Percentiles rank a stretch among this genome's conserved stretches.
Conservation (phyloP, 2,888 invertebrate species). For the Anarsia innoxiella region DNA sequence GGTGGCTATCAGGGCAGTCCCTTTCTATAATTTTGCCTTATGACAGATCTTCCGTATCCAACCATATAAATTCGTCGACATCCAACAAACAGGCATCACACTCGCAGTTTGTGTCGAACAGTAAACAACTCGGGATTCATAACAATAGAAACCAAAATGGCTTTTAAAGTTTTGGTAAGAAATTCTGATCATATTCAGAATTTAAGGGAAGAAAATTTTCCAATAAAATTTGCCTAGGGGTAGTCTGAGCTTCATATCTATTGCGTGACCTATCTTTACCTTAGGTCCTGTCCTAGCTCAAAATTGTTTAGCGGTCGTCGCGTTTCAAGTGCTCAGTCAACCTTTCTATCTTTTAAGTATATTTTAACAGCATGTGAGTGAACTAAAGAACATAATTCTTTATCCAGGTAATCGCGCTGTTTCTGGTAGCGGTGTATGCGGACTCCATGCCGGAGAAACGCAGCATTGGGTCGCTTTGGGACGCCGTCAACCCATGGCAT, state of each 20-base stretch:
- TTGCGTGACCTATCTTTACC: too few relatives aligned
- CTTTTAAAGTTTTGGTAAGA: conserved; percentile 46
- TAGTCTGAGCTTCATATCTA: too few relatives aligned
- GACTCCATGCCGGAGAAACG: conserved; percentile 42
- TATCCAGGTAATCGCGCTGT: conserved; percentile 25
- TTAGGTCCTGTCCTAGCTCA: too few relatives aligned
- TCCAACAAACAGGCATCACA: conserved; percentile 32
- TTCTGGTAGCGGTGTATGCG: conserved; percentile 25
- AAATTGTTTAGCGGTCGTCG: too few relatives aligned
- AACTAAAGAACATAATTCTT: too few relatives aligned
- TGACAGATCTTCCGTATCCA: conserved; percentile 46
- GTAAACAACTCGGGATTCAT: conserved; percentile 18
- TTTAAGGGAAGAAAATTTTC: too few relatives aligned
- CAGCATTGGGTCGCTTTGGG: conserved; percentile 38
- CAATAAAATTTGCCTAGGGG: too few relatives aligned
- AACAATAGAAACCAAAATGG: conserved; percentile 29
- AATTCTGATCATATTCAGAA: too few relatives aligned
- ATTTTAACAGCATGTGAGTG: too few relatives aligned
- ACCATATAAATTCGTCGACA: conserved; percentile 49
- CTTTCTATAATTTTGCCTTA: conserved; percentile 42
- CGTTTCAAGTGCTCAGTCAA: too few relatives aligned
- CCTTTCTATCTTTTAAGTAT: too few relatives aligned
- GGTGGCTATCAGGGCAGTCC: conserved; percentile 34
- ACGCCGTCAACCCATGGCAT: too few relatives aligned
- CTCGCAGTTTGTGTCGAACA: conserved; percentile 27